Evolutionary conservation across 2,888 invertebrate species (phyloP), one percentile per base, ranked within the genome.

Genomic region (Osedax fenrisi): DNA sequence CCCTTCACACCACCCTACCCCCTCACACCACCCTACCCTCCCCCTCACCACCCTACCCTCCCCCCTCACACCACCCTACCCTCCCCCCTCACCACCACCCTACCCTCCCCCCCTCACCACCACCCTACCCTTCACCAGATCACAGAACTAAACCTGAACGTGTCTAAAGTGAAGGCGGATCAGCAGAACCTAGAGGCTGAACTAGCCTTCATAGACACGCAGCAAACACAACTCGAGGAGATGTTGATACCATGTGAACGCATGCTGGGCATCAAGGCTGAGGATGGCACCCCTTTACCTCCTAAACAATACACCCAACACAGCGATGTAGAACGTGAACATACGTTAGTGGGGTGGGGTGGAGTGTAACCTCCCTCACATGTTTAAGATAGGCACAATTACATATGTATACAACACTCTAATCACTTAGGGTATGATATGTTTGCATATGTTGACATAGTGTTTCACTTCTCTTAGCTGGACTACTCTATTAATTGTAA

Each of bases 211-310:
- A 91, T 96, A 74, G 82, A 91, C 64, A 90, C 92, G 0, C 95
- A 96, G 81, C 95, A 96, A 84, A 89, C 90, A 76, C 96, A 97
- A 82, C 84, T 97, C 64, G 93, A 94, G 81, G 92, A 93, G 77
- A 87, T 92, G 76, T 87, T 96, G 26, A 87, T 87, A 0, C 94
- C 94, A 0, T 86, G 96, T 77, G 95, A 96, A 85, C 90, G 90
- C 79, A 90, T 91, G 79, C 86, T 86, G 10, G 41, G 41, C 5
- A 5, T 41, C 41, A 41, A 41, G 41, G 41, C 41, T 17, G 41
- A 41, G 41, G 41, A 41, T 41, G 41, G 41, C 5, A 84, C 85
- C 69, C 80, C 81, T 70, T 78, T 83, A 26, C 83, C 83, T 0
- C 81, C 83, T 23, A 78, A 83, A 26, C 81, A 80, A 77, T 79